These are phyloP conservation scores for Latheticus oryzae DNA, from an alignment of 2,888 invertebrate genomes.

Conservation along the genomic window DNA sequence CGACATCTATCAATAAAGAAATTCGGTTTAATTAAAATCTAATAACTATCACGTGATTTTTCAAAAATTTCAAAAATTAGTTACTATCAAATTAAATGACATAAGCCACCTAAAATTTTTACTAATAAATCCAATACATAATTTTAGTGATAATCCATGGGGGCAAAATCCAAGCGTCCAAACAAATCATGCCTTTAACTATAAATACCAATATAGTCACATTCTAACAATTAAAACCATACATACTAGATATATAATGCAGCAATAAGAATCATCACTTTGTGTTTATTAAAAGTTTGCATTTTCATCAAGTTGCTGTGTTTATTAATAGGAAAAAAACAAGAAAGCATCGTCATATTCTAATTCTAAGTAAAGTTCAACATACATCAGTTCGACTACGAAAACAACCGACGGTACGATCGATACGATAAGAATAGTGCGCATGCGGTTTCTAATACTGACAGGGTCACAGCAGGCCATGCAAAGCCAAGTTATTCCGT, in stretches of 20 bases:
- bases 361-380: slow-evolving; percentile 35
- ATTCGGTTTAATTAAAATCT: too few species aligned
- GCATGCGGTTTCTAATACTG: slow-evolving; percentile 49
- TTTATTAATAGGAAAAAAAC: slow-evolving; percentile 21
- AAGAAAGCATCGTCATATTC: slow-evolving; percentile 24
- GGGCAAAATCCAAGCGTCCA: slow-evolving; percentile 48
- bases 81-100: too few species aligned
- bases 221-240: too few species aligned
- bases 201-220: too few species aligned
- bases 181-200: too few species aligned
- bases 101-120: too few species aligned
- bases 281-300: too few species aligned
- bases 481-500: slow-evolving; percentile 32
- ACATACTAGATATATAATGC: too few species aligned
- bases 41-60: too few species aligned
- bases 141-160: slow-evolving; percentile 39
- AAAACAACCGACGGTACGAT: slow-evolving; percentile 54
- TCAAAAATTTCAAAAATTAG: too few species aligned
- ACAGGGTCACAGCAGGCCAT: slow-evolving; percentile 60
- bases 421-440: slow-evolving; percentile 54
- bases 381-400: slow-evolving; percentile 48
- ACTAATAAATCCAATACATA: slow-evolving; percentile 48
- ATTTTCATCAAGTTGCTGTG: slow-evolving; percentile 1
- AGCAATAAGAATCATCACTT: too few species aligned
- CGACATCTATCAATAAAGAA: slow-evolving; percentile 31